Evolutionary conservation across 2,797 vertebrate species (phyloP).

Genomic region (Pampus argenteus): DNA sequence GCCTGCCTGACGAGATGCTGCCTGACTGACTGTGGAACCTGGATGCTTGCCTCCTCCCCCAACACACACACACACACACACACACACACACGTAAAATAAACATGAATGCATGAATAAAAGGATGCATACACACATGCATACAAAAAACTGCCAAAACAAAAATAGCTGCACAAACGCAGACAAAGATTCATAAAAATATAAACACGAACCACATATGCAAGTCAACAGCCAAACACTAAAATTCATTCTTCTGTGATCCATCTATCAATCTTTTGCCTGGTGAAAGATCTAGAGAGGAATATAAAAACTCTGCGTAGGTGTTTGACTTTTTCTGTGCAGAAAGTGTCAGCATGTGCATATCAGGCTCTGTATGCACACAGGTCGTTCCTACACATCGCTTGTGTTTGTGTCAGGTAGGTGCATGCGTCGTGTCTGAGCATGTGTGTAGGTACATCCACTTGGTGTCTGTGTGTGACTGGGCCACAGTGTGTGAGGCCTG

Average conservation of each 20-base stretch:
- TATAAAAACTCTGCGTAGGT: slow-evolving; percentile 34
- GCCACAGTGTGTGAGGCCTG: slow-evolving; percentile 80
- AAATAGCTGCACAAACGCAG: slow-evolving; percentile 35
- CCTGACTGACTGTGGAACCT: slow-evolving; percentile 85
- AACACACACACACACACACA: slow-evolving; percentile 33
- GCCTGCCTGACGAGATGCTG: slow-evolving; percentile 84
- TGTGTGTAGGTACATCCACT: slow-evolving; percentile 79
- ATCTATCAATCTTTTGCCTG: slow-evolving; percentile 11
- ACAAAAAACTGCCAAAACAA: slow-evolving; percentile 32
- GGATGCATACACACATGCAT: slow-evolving; percentile 29
- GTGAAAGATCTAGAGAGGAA: slow-evolving; percentile 17
- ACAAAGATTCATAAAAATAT: slow-evolving; percentile 19
- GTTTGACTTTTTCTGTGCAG: slow-evolving; percentile 47
- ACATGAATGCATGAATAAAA: slow-evolving; percentile 49
- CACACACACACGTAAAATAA: slow-evolving; percentile 40
- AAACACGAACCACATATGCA: slow-evolving; percentile 12
- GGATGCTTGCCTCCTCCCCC: slow-evolving; percentile 64
- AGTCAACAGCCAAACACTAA: slow-evolving; percentile 12
- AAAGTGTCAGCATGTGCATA: slow-evolving; percentile 52
- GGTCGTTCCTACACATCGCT: slow-evolving; percentile 27
- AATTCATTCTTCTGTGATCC: background rate
- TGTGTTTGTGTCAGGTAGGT: slow-evolving; percentile 35
- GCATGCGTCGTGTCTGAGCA: slow-evolving; percentile 32
- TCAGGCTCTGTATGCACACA: slow-evolving; percentile 33
- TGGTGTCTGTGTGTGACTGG: slow-evolving; percentile 71